Evolutionary conservation across 2,113 vertebrate genomes (phyloP).

Genomic region (Sorex araneus): DNA sequence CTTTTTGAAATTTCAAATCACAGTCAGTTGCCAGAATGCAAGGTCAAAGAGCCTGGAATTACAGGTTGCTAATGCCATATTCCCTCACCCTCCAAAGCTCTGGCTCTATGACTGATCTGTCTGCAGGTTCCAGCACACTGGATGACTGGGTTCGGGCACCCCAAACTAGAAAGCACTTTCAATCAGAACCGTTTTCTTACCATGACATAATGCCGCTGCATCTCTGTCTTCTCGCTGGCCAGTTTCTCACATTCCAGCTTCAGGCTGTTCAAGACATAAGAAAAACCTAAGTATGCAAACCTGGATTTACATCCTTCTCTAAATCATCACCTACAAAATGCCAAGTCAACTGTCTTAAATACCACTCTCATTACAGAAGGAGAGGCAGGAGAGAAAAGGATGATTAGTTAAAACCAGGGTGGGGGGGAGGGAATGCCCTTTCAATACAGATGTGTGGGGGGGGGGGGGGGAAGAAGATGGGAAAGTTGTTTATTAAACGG

Average conservation of each 20-base stretch:
- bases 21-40: conserved; percentile 67
- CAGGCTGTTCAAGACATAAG: conserved; percentile 91
- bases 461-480: neutral
- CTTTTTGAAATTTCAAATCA: conserved; percentile 74
- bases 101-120: conserved; percentile 17
- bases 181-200: conserved; percentile 91
- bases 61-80: conserved; percentile 76
- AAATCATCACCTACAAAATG: conserved; percentile 62
- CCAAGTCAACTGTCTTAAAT: conserved; percentile 27
- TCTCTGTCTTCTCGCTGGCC: conserved; percentile 98
- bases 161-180: conserved; percentile 83
- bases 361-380: conserved; percentile 39
- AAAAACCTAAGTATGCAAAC: conserved; percentile 71
- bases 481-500: neutral
- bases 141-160: conserved; percentile 66
- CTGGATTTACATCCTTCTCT: conserved; percentile 57
- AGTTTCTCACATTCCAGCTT: conserved; percentile 99
- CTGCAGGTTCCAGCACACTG: conserved; percentile 67
- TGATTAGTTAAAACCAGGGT: conserved; percentile 1
- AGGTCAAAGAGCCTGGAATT: conserved; percentile 81
- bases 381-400: conserved; percentile 20
- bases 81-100: conserved; percentile 71
- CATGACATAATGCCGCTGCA: conserved; percentile 99
- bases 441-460: too few species aligned
- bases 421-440: neutral